These are phyloP conservation scores for Eutrigla gurnardus DNA, from an alignment of 2,797 vertebrate genomes.

Conservation along the genomic window DNA sequence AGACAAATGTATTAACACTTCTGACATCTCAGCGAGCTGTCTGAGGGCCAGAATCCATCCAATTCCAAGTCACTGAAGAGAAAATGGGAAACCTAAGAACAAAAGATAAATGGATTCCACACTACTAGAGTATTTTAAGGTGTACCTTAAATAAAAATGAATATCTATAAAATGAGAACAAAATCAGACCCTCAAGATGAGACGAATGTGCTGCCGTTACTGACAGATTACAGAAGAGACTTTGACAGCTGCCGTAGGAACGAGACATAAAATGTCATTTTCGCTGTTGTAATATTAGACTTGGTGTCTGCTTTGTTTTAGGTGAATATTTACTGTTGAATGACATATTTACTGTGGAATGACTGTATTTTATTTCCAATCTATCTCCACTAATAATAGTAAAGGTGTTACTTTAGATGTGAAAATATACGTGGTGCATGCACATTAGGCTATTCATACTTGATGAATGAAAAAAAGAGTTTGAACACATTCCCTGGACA, in stretches of 20 bases:
- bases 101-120: background rate
- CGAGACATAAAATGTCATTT: conserved; percentile 18
- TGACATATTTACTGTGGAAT: background rate
- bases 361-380: background rate
- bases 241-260: conserved; percentile 14
- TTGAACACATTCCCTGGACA: no score
- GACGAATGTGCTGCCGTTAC: background rate
- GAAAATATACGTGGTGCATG: background rate
- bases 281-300: conserved; percentile 9
- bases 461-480: background rate
- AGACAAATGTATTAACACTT: background rate
- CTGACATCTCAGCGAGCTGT: no score
- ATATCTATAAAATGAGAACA: background rate
- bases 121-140: conserved; percentile 1
- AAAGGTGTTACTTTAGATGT: background rate
- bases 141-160: background rate
- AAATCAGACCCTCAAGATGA: conserved; percentile 11
- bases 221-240: conserved; percentile 21
- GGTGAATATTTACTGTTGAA: background rate
- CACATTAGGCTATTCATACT: background rate
- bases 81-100: background rate
- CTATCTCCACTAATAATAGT: background rate
- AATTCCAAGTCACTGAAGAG: conserved; percentile 7
- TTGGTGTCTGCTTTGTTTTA: conserved; percentile 8
- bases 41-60: background rate